A percentile compares a stretch with the other conserved stretches of the same genome.
These are phyloP conservation scores for Trissolcus brochymenae DNA, from an alignment of 2,888 invertebrate species.

Conservation along the genomic window DNA sequence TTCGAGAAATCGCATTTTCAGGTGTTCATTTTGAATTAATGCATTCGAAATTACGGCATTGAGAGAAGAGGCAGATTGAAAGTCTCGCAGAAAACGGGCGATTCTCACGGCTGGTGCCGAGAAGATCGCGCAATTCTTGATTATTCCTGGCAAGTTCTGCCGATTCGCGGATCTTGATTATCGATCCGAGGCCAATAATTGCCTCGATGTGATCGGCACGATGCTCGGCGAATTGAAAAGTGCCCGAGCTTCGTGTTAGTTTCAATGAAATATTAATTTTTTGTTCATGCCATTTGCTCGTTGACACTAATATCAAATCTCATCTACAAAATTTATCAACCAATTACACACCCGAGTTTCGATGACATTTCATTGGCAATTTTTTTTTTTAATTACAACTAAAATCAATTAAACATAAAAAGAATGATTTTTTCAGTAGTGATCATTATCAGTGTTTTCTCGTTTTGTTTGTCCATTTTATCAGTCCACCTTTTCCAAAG, in stretches of 20 bases:
- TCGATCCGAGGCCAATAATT: slow-evolving; percentile 58
- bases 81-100: slow-evolving; percentile 43
- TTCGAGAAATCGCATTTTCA: slow-evolving; percentile 9
- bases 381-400: too few species aligned
- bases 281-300: too few species aligned
- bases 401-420: too few species aligned
- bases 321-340: too few species aligned
- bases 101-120: slow-evolving; percentile 52
- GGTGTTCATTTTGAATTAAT: slow-evolving; percentile 35
- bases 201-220: slow-evolving; percentile 48
- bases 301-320: too few species aligned
- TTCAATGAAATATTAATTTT: slow-evolving; percentile 20
- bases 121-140: slow-evolving; percentile 57
- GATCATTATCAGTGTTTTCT: too few species aligned
- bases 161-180: slow-evolving; percentile 66
- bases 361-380: too few species aligned
- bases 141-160: slow-evolving; percentile 59
- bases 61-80: slow-evolving; percentile 29
- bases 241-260: slow-evolving; percentile 23
- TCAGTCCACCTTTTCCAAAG: too few species aligned
- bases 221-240: slow-evolving; percentile 41
- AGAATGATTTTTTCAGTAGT: too few species aligned
- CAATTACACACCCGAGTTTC: too few species aligned
- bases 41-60: slow-evolving; percentile 31
- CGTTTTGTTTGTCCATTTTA: too few species aligned